Conservation (phyloP, 2,888 invertebrate species). For the Panzeria rudis region DNA sequence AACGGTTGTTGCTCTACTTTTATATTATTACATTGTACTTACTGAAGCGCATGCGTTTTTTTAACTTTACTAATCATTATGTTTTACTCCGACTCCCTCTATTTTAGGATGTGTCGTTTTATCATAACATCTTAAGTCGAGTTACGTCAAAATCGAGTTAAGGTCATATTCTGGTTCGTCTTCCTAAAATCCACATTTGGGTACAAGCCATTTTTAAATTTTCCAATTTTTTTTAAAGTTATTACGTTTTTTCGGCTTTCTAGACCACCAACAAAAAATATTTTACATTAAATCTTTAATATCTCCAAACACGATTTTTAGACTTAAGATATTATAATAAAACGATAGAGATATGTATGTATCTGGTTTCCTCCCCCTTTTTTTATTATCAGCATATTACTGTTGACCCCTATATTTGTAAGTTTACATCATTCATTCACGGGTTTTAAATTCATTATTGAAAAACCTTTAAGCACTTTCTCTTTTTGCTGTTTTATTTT, state of each 20-base stretch:
- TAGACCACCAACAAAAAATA: too few relatives aligned
- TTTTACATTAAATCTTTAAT: too few relatives aligned
- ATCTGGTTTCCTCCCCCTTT: background rate
- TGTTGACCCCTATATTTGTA: conserved; percentile 17
- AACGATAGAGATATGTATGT: too few relatives aligned
- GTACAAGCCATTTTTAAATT: too few relatives aligned
- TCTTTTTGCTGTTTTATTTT: conserved; percentile 38
- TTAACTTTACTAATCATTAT: conserved; percentile 21
- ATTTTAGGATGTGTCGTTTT: conserved; percentile 1
- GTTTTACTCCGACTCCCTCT: conserved; percentile 43
- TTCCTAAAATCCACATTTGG: too few relatives aligned
- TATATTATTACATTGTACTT: background rate
- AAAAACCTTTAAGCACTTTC: conserved; percentile 51
- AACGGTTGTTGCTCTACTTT: conserved; percentile 71
- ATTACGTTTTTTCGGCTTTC: too few relatives aligned
- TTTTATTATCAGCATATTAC: background rate
- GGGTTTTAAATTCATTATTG: conserved; percentile 39
- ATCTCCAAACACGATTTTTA: too few relatives aligned
- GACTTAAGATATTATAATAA: too few relatives aligned
- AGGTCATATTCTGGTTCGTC: too few relatives aligned
- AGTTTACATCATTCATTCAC: conserved; percentile 12
- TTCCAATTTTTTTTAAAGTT: too few relatives aligned
- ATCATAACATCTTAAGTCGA: too few relatives aligned
- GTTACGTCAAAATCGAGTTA: too few relatives aligned
- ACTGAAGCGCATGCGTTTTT: conserved; percentile 66